Percentiles rank a stretch among this genome's conserved stretches.
phyloP scores from a whole-genome alignment of 1,140 invertebrate genomes.

The Bicyclus anynana region DNA sequence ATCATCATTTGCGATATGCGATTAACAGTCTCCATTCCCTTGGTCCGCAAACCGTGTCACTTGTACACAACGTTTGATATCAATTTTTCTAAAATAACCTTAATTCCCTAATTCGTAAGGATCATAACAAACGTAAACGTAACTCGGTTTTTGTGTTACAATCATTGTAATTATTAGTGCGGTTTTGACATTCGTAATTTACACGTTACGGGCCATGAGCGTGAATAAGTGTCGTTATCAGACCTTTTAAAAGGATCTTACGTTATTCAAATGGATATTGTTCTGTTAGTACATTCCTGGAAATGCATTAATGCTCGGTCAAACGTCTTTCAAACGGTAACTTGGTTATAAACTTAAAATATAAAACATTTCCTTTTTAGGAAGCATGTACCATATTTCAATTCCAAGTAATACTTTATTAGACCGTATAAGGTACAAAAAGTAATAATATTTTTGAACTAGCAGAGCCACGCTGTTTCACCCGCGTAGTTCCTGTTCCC shows the following conservation, averaged over 20 bases:
- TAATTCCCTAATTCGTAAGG: conserved; percentile 9
- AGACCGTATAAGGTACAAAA: no score
- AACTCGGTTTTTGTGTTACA: conserved; percentile 21
- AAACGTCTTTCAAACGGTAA: conserved; percentile 4
- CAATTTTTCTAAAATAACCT: conserved; percentile 9
- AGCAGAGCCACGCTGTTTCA: no score
- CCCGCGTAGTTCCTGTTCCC: no score
- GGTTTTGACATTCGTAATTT: conserved; percentile 49
- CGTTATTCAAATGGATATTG: conserved; percentile 40
- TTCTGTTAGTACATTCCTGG: conserved; percentile 29
- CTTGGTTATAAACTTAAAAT: no score
- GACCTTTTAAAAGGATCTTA: conserved; percentile 36
- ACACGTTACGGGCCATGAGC: conserved; percentile 42
- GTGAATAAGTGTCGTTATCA: conserved; percentile 42
- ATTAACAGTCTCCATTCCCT: conserved; percentile 46
- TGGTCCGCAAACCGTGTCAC: conserved; percentile 36
- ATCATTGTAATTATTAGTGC: conserved; percentile 47
- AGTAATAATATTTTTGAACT: no score
- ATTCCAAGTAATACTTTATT: no score
- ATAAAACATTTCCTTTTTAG: no score
- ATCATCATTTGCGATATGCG: conserved; percentile 49
- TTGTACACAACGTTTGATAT: conserved; percentile 16
- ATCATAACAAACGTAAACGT: conserved; percentile 9
- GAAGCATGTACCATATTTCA: no score
- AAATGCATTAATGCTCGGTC: conserved; percentile 11